Base-by-base conservation (phyloP, 2,888 invertebrate species). In the Drosophila anomalata region DNA sequence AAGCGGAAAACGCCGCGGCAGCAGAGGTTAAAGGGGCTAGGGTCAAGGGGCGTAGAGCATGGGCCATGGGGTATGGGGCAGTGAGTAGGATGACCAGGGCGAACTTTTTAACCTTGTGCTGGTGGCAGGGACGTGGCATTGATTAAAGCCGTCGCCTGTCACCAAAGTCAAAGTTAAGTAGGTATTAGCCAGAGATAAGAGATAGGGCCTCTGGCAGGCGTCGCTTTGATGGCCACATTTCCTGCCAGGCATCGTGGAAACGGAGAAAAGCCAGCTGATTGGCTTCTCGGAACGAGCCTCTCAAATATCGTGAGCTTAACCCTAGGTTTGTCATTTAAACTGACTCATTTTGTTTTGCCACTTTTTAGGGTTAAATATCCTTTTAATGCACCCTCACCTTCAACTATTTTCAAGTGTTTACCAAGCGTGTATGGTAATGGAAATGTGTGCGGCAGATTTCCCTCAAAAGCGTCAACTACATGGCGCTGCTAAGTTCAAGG, bases 131-230 rank as follows among this genome's bases (percentile, higher is more conserved):
- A 63, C 71, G 58, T 56, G 81, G 74, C 79, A 76, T 83, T 80
- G 80, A 81, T 85, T 85, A 78, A 84, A 76, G 76, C 67, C 69
- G 50, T 66, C 66, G 73, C 65, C 76, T 68, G 84, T 83, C 73
- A 66, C 76, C 85, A 81, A 81, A 85, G 82, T 85, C 87, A 87
- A 87, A 78, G 82, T 81, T 87, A 83, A 81, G 82, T 71, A 73
- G 84, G 84, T 59, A 83, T 86, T 75, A 81, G 83, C 72, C 55
- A 63, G 53, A 60, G 53, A 41, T 50, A 47, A 12, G 39, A 22
- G 44, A 39, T 33, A 29, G 46, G 71, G 53, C 24, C 50, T 36
- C 22, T 44, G 29, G 17, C 44, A 65, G 42, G 46, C 52, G 63
- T 17, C 26, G 67, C 33, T 33, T 14, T 44, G 51, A 52, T 24